A percentile compares a stretch with the other conserved stretches of the same genome.
phyloP scores from a whole-genome alignment of 2,888 invertebrate species.

The Campoplex nolae region DNA sequence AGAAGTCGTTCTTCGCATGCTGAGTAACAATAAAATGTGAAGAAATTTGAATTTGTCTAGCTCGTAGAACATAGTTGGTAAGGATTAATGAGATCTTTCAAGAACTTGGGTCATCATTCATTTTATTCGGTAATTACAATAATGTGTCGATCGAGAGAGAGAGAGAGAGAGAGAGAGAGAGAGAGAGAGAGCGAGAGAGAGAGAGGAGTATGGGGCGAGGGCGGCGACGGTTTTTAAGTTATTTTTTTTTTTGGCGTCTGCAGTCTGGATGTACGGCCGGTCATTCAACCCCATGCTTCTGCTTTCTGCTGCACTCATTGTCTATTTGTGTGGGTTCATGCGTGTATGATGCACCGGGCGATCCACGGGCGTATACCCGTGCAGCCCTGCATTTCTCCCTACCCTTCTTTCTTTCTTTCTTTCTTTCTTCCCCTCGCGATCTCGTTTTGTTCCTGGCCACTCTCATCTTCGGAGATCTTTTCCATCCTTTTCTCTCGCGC shows the following conservation, averaged over 20 bases:
- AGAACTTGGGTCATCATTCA: conserved; percentile 4
- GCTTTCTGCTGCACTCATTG: conserved; percentile 39
- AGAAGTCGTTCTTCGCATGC: not conserved
- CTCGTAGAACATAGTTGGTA: not conserved
- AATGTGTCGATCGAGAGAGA: conserved; percentile 54
- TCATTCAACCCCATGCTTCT: conserved; percentile 76
- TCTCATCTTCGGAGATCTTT: conserved; percentile 44
- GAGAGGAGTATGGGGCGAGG: conserved; percentile 59
- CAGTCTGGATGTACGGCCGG: conserved; percentile 81
- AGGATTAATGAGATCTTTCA: conserved; percentile 30
- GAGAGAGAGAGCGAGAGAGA: conserved; percentile 19
- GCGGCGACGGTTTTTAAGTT: conserved; percentile 75
- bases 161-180: conserved; percentile 39
- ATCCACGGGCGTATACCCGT: conserved; percentile 60
- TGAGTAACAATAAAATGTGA: not conserved
- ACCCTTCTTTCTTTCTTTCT: conserved; percentile 33
- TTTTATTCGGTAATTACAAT: conserved; percentile 57
- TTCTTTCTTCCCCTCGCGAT: conserved; percentile 25
- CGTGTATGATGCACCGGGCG: conserved; percentile 65
- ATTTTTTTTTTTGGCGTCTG: conserved; percentile 83
- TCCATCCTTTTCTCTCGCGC: conserved; percentile 8
- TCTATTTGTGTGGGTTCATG: conserved; percentile 31
- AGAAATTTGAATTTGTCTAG: not conserved
- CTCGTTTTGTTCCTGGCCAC: conserved; percentile 51
- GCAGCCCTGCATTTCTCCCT: conserved; percentile 57